Evolutionary conservation across 2,113 vertebrate genomes (phyloP).

Genomic region (Eptatretus burgeri): DNA sequence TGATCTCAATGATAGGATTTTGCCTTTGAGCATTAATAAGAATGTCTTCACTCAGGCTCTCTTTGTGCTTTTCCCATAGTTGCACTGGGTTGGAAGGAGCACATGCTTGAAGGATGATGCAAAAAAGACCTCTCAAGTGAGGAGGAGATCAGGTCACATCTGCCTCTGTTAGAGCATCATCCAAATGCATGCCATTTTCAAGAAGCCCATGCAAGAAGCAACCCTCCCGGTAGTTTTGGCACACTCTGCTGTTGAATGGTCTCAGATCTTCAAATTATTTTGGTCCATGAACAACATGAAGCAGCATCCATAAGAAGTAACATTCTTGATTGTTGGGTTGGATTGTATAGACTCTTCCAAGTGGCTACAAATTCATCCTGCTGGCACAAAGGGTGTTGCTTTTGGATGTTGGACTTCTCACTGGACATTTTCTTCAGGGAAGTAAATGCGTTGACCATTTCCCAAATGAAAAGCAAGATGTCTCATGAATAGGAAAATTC

Average conservation of each 20-base stretch:
- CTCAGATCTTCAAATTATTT: not conserved
- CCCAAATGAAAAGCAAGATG: not conserved
- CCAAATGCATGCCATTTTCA: not conserved
- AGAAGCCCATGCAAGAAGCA: not conserved
- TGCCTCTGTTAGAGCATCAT: not conserved
- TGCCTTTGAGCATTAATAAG: not conserved
- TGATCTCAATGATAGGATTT: not conserved
- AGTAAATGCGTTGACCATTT: not conserved
- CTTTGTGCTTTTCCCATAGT: constrained; percentile 1
- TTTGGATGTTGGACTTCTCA: not conserved
- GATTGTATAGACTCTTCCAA: not conserved
- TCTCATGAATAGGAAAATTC: not conserved
- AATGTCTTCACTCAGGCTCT: not conserved
- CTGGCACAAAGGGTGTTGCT: not conserved
- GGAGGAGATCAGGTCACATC: not conserved
- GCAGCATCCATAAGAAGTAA: too few species aligned
- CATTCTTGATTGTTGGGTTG: not conserved
- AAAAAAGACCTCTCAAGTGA: not conserved
- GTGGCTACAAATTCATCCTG: not conserved
- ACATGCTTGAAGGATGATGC: not conserved
- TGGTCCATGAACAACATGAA: not conserved
- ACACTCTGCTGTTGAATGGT: not conserved
- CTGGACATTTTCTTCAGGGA: not conserved
- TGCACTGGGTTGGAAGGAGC: not conserved
- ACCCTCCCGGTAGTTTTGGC: not conserved